These are phyloP conservation scores for Pomacea canaliculata DNA, from an alignment of 2,888 invertebrate species.

Conservation along the genomic window DNA sequence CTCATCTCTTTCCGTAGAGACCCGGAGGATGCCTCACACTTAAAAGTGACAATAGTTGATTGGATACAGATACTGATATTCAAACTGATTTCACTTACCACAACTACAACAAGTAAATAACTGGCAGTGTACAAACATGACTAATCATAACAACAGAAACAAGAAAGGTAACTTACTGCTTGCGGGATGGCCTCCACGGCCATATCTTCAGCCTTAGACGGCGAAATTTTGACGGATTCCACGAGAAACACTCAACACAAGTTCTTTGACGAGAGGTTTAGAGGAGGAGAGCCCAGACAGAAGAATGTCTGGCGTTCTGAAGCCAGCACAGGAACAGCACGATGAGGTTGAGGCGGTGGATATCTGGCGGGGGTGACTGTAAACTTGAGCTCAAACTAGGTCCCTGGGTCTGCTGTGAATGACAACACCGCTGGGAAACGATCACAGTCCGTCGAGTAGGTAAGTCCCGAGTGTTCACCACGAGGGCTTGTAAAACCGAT, in stretches of 20 bases:
- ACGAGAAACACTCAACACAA: slow-evolving; percentile 2
- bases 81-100: too few species aligned
- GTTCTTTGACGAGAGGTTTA: not conserved
- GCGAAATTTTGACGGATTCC: slow-evolving; percentile 71
- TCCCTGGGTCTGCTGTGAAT: not conserved
- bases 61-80: too few species aligned
- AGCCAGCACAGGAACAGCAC: too few species aligned
- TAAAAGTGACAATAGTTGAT: too few species aligned
- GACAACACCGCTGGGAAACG: not conserved
- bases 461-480: not conserved
- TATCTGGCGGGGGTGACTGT: too few species aligned
- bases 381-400: too few species aligned
- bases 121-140: too few species aligned
- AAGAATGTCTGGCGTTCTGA: not conserved
- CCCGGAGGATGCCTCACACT: too few species aligned
- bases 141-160: not conserved
- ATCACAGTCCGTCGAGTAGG: not conserved
- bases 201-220: slow-evolving; percentile 73
- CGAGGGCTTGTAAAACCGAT: slow-evolving; percentile 2
- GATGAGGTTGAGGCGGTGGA: too few species aligned
- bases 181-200: slow-evolving; percentile 70
- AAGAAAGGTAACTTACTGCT: not conserved
- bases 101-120: too few species aligned
- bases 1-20: too few species aligned
- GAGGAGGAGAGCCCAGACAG: not conserved